Evolutionary conservation across 2,113 vertebrate species (phyloP).

Genomic region (Chaetops frenatus): DNA sequence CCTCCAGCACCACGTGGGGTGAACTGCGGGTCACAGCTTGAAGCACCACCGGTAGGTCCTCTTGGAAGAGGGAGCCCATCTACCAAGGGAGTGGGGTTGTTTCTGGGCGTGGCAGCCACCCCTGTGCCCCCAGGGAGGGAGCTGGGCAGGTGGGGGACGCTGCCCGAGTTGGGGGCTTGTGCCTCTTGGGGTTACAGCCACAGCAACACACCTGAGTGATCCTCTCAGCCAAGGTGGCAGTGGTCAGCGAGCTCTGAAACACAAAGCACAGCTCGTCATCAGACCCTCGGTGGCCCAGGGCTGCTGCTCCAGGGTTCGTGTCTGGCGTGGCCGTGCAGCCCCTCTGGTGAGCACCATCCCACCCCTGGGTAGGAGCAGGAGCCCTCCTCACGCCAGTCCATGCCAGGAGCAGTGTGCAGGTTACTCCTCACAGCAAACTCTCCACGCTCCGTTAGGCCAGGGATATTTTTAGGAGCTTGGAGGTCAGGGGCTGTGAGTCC

Average conservation of each 20-base stretch:
- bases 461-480: not conserved
- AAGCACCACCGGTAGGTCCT: not conserved
- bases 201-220: not conserved
- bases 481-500: accelerated
- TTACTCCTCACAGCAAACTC: not conserved
- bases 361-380: accelerated
- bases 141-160: accelerated
- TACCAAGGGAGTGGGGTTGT: not conserved
- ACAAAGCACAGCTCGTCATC: not conserved
- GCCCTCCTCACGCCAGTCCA: not conserved
- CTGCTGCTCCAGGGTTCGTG: not conserved
- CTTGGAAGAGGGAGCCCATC: slow-evolving; percentile 39
- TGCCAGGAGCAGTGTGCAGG: not conserved
- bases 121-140: accelerated
- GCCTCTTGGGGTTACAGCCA: accelerated
- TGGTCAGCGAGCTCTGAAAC: slow-evolving; percentile 29
- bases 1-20: not conserved
- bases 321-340: accelerated
- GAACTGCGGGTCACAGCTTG: not conserved
- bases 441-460: accelerated
- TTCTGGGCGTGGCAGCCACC: accelerated
- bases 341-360: not conserved
- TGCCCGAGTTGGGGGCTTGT: accelerated
- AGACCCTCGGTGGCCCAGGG: accelerated
- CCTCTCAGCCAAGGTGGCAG: not conserved